Evolutionary conservation across 2,113 vertebrate species (phyloP).

Genomic region (Rafetus swinhoei): DNA sequence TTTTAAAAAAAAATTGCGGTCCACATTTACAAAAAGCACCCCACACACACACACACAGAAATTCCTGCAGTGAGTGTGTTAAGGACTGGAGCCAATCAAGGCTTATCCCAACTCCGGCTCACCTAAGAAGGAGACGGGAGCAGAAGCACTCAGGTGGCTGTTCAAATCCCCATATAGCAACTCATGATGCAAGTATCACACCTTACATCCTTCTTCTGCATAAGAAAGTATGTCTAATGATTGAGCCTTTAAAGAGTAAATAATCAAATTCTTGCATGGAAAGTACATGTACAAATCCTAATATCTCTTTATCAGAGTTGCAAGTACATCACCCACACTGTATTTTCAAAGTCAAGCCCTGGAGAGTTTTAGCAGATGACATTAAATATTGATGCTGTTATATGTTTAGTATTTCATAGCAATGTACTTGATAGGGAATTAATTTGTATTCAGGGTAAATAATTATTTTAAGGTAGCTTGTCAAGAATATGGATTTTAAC

Average conservation of each 20-base stretch:
- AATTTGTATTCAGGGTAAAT: constrained; percentile 34
- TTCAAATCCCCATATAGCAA: rapidly evolving
- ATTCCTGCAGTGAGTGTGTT: too few relatives aligned
- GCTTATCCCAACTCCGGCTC: rapidly evolving
- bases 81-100: neutral
- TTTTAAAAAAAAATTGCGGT: too few relatives aligned
- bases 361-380: constrained; percentile 6
- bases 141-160: neutral
- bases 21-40: too few relatives aligned
- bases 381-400: constrained; percentile 39
- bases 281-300: neutral
- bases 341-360: neutral
- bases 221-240: neutral
- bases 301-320: neutral
- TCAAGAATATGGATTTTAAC: neutral
- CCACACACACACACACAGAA: too few relatives aligned
- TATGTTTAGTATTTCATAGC: neutral
- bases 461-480: neutral
- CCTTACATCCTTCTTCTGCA: neutral
- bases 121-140: neutral
- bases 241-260: neutral
- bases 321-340: neutral
- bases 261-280: constrained; percentile 26
- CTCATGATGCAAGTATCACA: rapidly evolving
- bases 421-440: constrained; percentile 44